Base-by-base conservation (phyloP, 1,140 invertebrate species). In the Sarcophaga peregrina region DNA sequence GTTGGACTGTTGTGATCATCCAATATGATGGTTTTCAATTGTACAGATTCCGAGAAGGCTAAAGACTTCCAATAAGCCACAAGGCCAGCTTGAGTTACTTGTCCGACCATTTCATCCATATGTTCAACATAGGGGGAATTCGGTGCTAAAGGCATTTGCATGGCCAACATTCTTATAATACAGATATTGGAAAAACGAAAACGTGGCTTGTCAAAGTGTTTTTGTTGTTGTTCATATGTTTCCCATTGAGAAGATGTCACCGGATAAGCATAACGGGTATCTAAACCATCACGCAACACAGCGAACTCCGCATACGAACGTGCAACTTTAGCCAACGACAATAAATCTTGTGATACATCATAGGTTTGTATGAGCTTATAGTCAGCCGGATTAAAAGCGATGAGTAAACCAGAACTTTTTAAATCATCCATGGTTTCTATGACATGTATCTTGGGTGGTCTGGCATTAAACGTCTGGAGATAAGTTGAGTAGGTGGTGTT, bases 391-490 rank as follows among this genome's bases (percentile, higher is more conserved):
- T 25, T 37, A 48, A 81, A 48, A 45, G 50, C n/a, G 37, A 81
- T 54, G 8, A 8, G 46, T 17, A 20, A 54, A 1, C 9, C n/a
- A 4, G 6, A 2, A 7, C 8, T 5, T 9, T 15, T 3, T 8
- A 58, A 7, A 81, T 81, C 78, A 0, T 54, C 50, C 8, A 81
- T 9, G 5, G 20, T 52, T 8, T 58, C 46, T 11, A 81, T 81
- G n/a, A 48, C 11, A 25, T 37, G 25, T 48, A 25, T 17, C 13
- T 37, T 54, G 5, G 78, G 78, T 15, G 78, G 54, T 8, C 37
- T 54, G 20, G 78, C 54, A 58, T 81, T 81, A 17, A 81, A 81
- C 10, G 47, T 58, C 46, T 81, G 78, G 17, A 81, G n/a, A 81
- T 81, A 81, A 8, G 50, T 81, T 0, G 54, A 25, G 11, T 58